Conservation (phyloP, 2,797 vertebrate species). For the Buceros bicornis region DNA sequence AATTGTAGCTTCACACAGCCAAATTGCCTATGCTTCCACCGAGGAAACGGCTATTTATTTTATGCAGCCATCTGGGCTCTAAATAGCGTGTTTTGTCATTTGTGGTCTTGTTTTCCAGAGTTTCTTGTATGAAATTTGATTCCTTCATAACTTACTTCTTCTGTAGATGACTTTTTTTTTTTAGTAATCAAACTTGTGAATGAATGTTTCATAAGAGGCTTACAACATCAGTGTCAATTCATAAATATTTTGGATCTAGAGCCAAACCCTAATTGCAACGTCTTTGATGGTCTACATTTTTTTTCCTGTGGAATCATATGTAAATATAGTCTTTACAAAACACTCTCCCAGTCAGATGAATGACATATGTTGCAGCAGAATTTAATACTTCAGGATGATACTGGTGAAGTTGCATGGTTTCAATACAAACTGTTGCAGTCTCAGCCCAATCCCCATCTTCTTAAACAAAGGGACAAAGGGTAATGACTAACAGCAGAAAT, state of each 20-base stretch:
- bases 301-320: constrained; percentile 31
- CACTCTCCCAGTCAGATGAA: constrained; percentile 13
- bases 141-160: constrained; percentile 74
- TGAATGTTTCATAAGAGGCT: constrained; percentile 51
- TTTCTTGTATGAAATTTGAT: constrained; percentile 77
- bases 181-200: constrained; percentile 55
- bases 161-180: constrained; percentile 26
- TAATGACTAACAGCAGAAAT: background rate
- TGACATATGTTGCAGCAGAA: constrained; percentile 13
- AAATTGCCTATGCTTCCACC: constrained; percentile 84
- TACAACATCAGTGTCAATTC: constrained; percentile 39
- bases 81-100: constrained; percentile 82
- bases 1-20: constrained; percentile 82
- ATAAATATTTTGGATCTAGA: constrained; percentile 70
- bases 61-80: constrained; percentile 86
- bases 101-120: constrained; percentile 76
- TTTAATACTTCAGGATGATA: background rate
- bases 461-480: background rate
- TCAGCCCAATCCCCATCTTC: background rate
- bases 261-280: constrained; percentile 40
- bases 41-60: constrained; percentile 86
- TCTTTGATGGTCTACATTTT: constrained; percentile 57
- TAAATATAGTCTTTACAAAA: constrained; percentile 48
- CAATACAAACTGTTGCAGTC: background rate
- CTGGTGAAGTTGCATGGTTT: background rate